Evolutionary conservation across 2,888 invertebrate species (phyloP), one percentile per base, ranked within the genome.

Genomic region (Eueremaeus valkanovi): DNA sequence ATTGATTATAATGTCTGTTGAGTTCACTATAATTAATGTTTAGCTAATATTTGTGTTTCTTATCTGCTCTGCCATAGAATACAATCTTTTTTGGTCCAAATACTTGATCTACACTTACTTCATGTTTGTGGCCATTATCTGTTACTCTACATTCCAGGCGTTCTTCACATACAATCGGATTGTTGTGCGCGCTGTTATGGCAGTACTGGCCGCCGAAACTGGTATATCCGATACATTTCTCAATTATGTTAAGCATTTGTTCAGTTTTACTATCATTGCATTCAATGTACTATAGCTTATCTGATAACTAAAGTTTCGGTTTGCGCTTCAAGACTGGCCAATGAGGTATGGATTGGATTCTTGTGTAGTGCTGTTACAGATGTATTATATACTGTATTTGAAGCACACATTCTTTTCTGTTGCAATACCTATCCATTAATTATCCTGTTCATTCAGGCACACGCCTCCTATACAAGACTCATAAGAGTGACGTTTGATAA

Each of bases 61-160:
- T n/a, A n/a, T n/a, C n/a, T n/a, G n/a, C n/a, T n/a, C 31, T 33
- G 18, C 29, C 9, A 33, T 63, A 76, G 76, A 76, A 18, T 76
- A 76, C 31, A 76, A 76, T 45, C 24, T 45, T 21, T 76, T 76
- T 63, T 76, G 73, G 73, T 49, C 76, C 24, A 76, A 73, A 45
- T 76, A 73, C 40, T 63, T 76, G 31, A 63, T 76, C 66, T 74
- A 76, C 63, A 72, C 73, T 18, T 76, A 76, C 45, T 76, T 76
- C 72, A 63, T 73, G 36, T 76, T 76, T 45, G 61, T 76, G 73
- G 40, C 73, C 24, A 73, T 68, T 31, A 76, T 73, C 40, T 76
- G 76, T 33, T 76, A 66, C 29, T 33, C 76, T 3, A 63, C 73
- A 24, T 76, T 73, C 31, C 76, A 76, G 42, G 76, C 76, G 24